A percentile compares a stretch with the other conserved stretches of the same genome.
These are phyloP conservation scores for Xiphias gladius DNA, from an alignment of 2,113 vertebrate species.

Conservation along the genomic window DNA sequence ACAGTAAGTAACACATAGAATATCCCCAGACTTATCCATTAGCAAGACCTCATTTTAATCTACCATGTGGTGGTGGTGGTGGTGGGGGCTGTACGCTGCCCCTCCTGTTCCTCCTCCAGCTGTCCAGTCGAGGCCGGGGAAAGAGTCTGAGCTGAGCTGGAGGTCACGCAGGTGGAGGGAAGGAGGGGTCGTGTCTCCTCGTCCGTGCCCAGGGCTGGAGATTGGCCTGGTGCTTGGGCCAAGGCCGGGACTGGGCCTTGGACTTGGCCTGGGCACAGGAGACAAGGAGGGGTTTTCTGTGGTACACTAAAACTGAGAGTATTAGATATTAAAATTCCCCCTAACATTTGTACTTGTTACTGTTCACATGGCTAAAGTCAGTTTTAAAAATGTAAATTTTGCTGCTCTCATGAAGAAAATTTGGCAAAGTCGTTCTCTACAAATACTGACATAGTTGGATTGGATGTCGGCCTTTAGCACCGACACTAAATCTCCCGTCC, in stretches of 20 bases:
- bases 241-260: slow-evolving; percentile 51
- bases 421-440: no score
- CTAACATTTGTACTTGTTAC: not conserved
- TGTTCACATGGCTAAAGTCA: not conserved
- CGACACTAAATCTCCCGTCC: not conserved
- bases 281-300: not conserved
- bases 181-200: slow-evolving; percentile 63
- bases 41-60: no score
- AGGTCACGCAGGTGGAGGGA: slow-evolving; percentile 80
- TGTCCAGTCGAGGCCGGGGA: slow-evolving; percentile 72
- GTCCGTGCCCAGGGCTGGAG: slow-evolving; percentile 50
- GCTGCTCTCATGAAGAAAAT: not conserved
- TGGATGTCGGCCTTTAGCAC: not conserved
- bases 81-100: slow-evolving; percentile 47
- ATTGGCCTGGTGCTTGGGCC: slow-evolving; percentile 24
- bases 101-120: slow-evolving; percentile 17
- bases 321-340: not conserved
- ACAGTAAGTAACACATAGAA: not conserved
- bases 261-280: slow-evolving; percentile 46
- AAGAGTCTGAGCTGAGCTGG: slow-evolving; percentile 85
- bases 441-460: not conserved
- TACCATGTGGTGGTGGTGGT: slow-evolving; percentile 61
- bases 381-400: not conserved
- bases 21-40: not conserved
- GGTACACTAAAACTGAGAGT: not conserved